A percentile compares a stretch with the other conserved stretches of the same genome.
Evolutionary conservation across 1,140 invertebrate genomes (phyloP).

Genomic region (Psilanteris sp.): DNA sequence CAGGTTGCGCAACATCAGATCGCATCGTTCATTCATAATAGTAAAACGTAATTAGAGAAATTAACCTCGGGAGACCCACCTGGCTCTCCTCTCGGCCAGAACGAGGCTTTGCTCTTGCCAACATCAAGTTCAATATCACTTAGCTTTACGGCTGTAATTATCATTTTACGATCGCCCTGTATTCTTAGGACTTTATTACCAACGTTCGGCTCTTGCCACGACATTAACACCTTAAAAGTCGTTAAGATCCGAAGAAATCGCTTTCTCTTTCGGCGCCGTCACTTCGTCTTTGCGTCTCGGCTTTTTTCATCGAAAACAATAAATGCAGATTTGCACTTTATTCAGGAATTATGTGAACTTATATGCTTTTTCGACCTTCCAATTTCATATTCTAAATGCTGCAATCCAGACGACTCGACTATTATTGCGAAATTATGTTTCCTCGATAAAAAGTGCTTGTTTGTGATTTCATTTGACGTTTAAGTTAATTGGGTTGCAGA

Average conservation of each 20-base stretch:
- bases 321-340: slow-evolving; percentile 73
- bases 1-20: slow-evolving; percentile 54
- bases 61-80: slow-evolving; percentile 68
- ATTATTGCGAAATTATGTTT: slow-evolving; percentile 3
- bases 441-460: too few species aligned
- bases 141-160: slow-evolving; percentile 78
- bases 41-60: slow-evolving; percentile 68
- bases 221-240: slow-evolving; percentile 75
- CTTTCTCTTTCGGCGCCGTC: slow-evolving; percentile 57
- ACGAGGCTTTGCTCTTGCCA: slow-evolving; percentile 66
- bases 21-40: slow-evolving; percentile 66
- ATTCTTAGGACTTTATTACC: slow-evolving; percentile 78
- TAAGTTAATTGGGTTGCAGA: too few species aligned
- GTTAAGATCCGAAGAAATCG: slow-evolving; percentile 71
- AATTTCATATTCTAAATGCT: slow-evolving; percentile 30
- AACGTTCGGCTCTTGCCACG: slow-evolving; percentile 66
- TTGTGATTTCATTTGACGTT: too few species aligned
- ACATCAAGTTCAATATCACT: slow-evolving; percentile 79
- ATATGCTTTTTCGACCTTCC: slow-evolving; percentile 14
- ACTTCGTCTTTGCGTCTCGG: slow-evolving; percentile 13
- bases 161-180: slow-evolving; percentile 79
- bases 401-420: not conserved
- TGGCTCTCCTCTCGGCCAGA: slow-evolving; percentile 64
- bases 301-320: slow-evolving; percentile 62
- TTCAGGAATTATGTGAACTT: slow-evolving; percentile 18